phyloP scores from a whole-genome alignment of 2,888 invertebrate genomes.

The Periphyllus acericola region DNA sequence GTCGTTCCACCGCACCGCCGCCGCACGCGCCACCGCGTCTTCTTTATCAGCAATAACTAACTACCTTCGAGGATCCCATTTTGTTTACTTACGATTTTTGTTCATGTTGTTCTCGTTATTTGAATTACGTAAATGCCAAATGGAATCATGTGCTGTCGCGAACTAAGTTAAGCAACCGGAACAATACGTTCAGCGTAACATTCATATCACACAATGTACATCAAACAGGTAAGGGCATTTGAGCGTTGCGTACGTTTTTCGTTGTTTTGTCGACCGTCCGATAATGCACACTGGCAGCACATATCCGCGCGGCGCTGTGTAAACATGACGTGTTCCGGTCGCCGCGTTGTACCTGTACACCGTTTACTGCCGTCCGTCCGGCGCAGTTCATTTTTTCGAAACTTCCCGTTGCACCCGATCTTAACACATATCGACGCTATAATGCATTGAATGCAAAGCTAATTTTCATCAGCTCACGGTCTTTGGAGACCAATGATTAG shows the following conservation, averaged over 20 bases:
- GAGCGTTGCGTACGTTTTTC: neutral
- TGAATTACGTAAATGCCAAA: neutral
- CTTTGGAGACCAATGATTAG: no score
- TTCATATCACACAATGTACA: slow-evolving; percentile 17
- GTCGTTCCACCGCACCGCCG: neutral
- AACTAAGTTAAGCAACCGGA: neutral
- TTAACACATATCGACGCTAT: no score
- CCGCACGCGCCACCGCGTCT: neutral
- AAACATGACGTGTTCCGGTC: no score
- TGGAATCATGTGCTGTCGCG: neutral
- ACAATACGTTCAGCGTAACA: neutral
- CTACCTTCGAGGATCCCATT: neutral
- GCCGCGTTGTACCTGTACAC: no score
- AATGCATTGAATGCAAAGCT: no score
- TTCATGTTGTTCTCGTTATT: neutral
- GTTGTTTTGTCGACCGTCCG: neutral
- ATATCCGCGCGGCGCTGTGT: no score
- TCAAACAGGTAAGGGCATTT: slow-evolving; percentile 46
- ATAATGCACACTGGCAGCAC: no score
- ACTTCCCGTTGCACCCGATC: neutral
- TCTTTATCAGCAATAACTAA: slow-evolving; percentile 18
- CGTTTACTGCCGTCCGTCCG: no score
- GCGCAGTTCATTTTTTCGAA: neutral
- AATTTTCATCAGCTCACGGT: no score
- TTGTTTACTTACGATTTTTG: slow-evolving; percentile 14